A percentile compares a stretch with the other conserved stretches of the same genome.
Evolutionary conservation across 2,888 invertebrate genomes (phyloP).

Genomic region (Drosophila nigricruria): DNA sequence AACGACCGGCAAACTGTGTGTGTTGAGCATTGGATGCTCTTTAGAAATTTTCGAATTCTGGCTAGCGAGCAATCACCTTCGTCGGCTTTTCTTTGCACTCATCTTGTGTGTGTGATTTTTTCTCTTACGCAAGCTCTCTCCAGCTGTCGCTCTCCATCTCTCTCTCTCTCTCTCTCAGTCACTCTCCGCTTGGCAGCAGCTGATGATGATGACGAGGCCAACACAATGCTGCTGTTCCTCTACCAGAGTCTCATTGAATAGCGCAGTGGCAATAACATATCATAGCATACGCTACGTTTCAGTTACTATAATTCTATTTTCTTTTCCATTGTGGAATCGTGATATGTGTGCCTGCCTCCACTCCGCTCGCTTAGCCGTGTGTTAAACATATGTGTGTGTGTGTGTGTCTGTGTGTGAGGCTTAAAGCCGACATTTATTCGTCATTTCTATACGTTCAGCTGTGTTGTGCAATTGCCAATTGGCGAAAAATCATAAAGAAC

Average conservation of each 20-base stretch:
- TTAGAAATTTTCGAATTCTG: conserved; percentile 25
- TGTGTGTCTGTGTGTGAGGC: conserved; percentile 2
- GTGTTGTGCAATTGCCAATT: conserved; percentile 34
- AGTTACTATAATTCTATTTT: conserved; percentile 41
- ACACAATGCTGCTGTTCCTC: conserved; percentile 20
- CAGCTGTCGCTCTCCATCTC: conserved; percentile 10
- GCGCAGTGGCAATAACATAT: conserved; percentile 28
- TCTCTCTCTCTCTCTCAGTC: conserved; percentile 1
- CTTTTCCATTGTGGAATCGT: conserved; percentile 10
- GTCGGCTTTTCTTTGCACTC: conserved; percentile 12
- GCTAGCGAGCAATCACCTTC: conserved; percentile 29
- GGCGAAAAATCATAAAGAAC: conserved; percentile 18
- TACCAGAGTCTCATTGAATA: conserved; percentile 41
- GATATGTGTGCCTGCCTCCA: conserved; percentile 30
- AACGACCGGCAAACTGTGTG: conserved; percentile 20
- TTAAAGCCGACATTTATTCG: conserved; percentile 13
- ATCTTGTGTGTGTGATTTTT: background rate
- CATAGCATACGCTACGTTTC: conserved; percentile 36
- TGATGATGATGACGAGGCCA: conserved; percentile 50
- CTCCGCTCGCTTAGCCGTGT: conserved; percentile 3
- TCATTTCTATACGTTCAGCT: conserved; percentile 19
- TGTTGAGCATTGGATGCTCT: conserved; percentile 22
- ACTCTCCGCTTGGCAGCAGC: conserved; percentile 34
- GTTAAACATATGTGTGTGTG: conserved; percentile 10
- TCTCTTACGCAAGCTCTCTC: conserved; percentile 43